Evolutionary conservation across 2,888 invertebrate genomes (phyloP), one percentile per base, ranked within the genome.

Genomic region (Blomia tropicalis): DNA sequence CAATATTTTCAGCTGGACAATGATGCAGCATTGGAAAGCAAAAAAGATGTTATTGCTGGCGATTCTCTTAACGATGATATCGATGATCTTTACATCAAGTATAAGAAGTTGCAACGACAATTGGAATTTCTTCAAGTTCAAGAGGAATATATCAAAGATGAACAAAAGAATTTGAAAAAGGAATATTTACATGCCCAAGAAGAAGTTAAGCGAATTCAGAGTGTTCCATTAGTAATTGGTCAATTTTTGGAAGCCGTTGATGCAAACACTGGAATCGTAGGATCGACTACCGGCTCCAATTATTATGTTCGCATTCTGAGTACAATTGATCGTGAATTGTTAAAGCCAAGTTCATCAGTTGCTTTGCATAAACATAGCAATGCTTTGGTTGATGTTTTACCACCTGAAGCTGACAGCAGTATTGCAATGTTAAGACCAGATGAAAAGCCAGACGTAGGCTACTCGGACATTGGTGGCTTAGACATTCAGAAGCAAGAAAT

Each of bases 401-500:
- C 98, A 4, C 96, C 98, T 1, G 98, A 98, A 77, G 96, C 96
- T 1, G 98, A 98, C 74, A 93, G 93, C 69, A 95, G 92, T 43
- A 98, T 99, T 68, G 92, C 95, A 61, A 96, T 99, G 96, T 78
- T 98, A 65, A 85, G 87, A 78, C 87, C 90, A 72, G 95, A 95
- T 79, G 95, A 96, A 75, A 95, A 95, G 72, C 98, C 98, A 0
- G 95, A 98, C 75, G 90, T 98, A 5, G 83, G 85, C 66, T 99
- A 98, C 75, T 83, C 87, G 4, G 98, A 98, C 72, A 98, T 98
- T 72, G 98, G 98, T 74, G 98, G 98, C 36, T 89, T 98, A 87
- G 98, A 99, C 75, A 92, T 96, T 79, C 98, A 99, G 75, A 98
- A 98, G 71, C 98, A 99, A 73, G 98, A 99, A 75, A 96, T 98